phyloP scores from a whole-genome alignment of 1,140 invertebrate species.

The Heliothis subflexa region DNA sequence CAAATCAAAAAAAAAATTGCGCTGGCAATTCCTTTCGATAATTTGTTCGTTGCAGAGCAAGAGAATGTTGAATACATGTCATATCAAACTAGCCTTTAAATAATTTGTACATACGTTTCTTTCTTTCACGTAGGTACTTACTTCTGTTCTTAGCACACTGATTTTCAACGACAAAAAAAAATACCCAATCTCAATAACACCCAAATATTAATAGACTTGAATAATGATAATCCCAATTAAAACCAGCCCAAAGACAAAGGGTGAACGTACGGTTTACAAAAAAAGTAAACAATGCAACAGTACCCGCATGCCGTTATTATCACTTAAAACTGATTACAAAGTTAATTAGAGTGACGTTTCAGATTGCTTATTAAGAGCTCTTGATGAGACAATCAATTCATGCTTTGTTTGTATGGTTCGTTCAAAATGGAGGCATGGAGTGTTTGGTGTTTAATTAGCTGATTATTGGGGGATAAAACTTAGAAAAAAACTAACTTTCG shows the following conservation, averaged over 20 bases:
- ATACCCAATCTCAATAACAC: too few relatives aligned
- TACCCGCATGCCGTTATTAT: slow-evolving; percentile 62
- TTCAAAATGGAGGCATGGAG: background rate
- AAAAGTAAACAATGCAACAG: slow-evolving; percentile 52
- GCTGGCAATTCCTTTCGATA: too few relatives aligned
- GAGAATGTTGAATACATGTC: too few relatives aligned
- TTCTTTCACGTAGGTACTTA: too few relatives aligned
- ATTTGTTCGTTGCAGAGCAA: too few relatives aligned
- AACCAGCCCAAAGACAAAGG: slow-evolving; percentile 45
- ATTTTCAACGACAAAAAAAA: too few relatives aligned
- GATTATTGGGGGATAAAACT: background rate
- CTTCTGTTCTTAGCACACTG: too few relatives aligned
- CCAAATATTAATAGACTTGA: background rate
- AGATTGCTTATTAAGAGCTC: slow-evolving; percentile 60
- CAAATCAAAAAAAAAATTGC: too few relatives aligned
- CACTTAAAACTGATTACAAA: slow-evolving; percentile 60
- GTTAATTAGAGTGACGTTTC: slow-evolving; percentile 60
- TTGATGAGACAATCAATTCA: slow-evolving; percentile 54
- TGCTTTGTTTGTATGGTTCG: background rate
- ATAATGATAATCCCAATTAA: slow-evolving; percentile 10
- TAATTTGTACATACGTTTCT: too few relatives aligned
- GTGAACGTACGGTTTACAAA: slow-evolving; percentile 54
- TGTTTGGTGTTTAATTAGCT: too few relatives aligned
- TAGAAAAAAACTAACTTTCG: too few relatives aligned
- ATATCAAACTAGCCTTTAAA: too few relatives aligned